These are phyloP conservation scores for Podarcis cretensis DNA, from an alignment of 2,113 vertebrate genomes.

Conservation along the genomic window DNA sequence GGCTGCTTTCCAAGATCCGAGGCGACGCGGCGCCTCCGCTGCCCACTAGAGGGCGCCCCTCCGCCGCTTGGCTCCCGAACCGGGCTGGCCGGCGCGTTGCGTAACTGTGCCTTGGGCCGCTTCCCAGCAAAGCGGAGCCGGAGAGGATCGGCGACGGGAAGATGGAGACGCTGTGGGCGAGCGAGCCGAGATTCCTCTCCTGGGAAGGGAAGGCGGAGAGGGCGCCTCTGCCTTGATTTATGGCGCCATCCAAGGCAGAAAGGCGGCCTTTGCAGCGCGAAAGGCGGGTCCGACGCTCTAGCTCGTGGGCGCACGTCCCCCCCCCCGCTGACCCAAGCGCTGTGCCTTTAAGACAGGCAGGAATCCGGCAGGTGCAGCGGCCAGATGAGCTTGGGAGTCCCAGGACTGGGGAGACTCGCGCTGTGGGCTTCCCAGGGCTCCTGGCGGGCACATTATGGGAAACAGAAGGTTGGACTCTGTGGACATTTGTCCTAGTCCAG, in stretches of 20 bases:
- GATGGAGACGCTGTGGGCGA: neutral
- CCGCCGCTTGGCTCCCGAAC: neutral
- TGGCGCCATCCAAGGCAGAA: too few relatives aligned
- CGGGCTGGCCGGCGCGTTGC: neutral
- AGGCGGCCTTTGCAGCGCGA: neutral
- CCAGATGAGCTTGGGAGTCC: too few relatives aligned
- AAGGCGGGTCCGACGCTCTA: neutral
- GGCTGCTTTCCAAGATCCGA: neutral
- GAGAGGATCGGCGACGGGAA: neutral
- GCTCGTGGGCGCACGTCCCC: fast-evolving
- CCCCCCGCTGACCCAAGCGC: neutral
- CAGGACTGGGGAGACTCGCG: too few relatives aligned
- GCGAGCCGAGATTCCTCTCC: neutral
- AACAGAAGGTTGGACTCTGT: neutral
- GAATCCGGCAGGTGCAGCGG: neutral
- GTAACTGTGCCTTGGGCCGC: neutral
- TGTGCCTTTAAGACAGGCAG: neutral
- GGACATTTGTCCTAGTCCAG: neutral
- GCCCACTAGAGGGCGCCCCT: slow-evolving; percentile 54
- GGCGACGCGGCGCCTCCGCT: fast-evolving
- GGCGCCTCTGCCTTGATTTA: neutral
- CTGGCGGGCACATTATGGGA: neutral
- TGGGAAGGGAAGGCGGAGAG: neutral
- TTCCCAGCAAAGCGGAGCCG: neutral
- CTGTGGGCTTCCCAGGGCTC: neutral